Conservation (phyloP, 1,140 invertebrate species). For the Drosophila repletoides region DNA sequence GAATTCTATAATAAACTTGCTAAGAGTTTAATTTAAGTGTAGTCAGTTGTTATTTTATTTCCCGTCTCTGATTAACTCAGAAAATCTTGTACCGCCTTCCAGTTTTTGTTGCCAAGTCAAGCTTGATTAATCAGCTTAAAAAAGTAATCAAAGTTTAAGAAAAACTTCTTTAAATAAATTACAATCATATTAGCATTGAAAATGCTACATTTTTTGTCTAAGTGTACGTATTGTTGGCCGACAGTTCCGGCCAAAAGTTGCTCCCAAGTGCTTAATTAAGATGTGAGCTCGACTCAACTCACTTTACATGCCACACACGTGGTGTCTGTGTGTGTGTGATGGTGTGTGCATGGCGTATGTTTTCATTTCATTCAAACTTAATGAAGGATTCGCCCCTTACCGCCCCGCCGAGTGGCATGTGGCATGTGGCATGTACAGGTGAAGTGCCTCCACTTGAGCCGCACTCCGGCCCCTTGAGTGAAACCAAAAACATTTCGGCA, state of each 20-base stretch:
- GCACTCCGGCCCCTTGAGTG: slow-evolving; percentile 29
- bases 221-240: slow-evolving; percentile 46
- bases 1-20: too few relatives aligned
- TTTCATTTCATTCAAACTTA: slow-evolving; percentile 76
- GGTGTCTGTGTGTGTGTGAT: slow-evolving; percentile 15
- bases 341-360: slow-evolving; percentile 18
- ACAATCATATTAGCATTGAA: too few relatives aligned
- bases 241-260: slow-evolving; percentile 54
- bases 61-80: too few relatives aligned
- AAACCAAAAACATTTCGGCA: slow-evolving; percentile 19
- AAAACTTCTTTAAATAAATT: too few relatives aligned
- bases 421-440: slow-evolving; percentile 25
- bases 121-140: too few relatives aligned
- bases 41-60: too few relatives aligned
- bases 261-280: slow-evolving; percentile 78
- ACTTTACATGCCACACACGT: slow-evolving; percentile 35
- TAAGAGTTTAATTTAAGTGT: too few relatives aligned
- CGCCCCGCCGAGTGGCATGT: slow-evolving; percentile 28
- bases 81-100: too few relatives aligned
- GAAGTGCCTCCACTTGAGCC: slow-evolving; percentile 32
- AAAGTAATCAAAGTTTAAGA: too few relatives aligned
- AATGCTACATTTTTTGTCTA: too few relatives aligned
- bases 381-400: slow-evolving; percentile 59
- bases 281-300: slow-evolving; percentile 53
- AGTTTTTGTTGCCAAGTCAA: too few relatives aligned